A percentile compares a stretch with the other conserved stretches of the same genome.
These are phyloP conservation scores for Mechanitis messenoides DNA, from an alignment of 2,888 invertebrate genomes.

Conservation along the genomic window DNA sequence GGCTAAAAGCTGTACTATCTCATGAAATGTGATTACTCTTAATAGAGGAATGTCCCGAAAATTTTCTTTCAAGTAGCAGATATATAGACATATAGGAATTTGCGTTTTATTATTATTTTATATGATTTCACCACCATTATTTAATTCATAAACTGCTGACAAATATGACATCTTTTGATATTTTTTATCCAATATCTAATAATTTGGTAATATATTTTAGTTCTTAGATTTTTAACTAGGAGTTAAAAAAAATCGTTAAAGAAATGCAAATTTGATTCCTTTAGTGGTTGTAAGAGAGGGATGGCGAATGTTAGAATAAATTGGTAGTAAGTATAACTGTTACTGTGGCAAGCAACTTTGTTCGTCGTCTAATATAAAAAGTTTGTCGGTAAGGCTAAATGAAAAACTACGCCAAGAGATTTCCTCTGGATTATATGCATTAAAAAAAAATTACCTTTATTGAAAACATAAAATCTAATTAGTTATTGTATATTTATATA, in stretches of 20 bases:
- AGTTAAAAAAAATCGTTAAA: too few species aligned
- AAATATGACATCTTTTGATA: background rate
- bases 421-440: background rate
- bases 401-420: slow-evolving; percentile 12
- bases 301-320: slow-evolving; percentile 9
- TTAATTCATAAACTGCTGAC: too few species aligned
- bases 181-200: too few species aligned
- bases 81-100: too few species aligned
- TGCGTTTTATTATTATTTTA: too few species aligned
- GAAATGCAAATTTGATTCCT: slow-evolving; percentile 1
- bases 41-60: background rate
- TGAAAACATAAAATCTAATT: too few species aligned
- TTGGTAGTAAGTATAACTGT: slow-evolving; percentile 10
- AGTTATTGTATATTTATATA: too few species aligned
- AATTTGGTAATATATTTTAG: too few species aligned
- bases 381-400: slow-evolving; percentile 14
- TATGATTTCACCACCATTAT: too few species aligned
- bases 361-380: slow-evolving; percentile 17
- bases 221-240: too few species aligned
- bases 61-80: background rate
- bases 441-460: too few species aligned
- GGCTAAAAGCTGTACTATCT: slow-evolving; percentile 3
- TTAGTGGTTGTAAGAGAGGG: slow-evolving; percentile 8
- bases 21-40: slow-evolving; percentile 4
- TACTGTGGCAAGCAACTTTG: slow-evolving; percentile 6